Evolutionary conservation across 2,888 invertebrate species (phyloP).

Genomic region (Monochamus alternatus): DNA sequence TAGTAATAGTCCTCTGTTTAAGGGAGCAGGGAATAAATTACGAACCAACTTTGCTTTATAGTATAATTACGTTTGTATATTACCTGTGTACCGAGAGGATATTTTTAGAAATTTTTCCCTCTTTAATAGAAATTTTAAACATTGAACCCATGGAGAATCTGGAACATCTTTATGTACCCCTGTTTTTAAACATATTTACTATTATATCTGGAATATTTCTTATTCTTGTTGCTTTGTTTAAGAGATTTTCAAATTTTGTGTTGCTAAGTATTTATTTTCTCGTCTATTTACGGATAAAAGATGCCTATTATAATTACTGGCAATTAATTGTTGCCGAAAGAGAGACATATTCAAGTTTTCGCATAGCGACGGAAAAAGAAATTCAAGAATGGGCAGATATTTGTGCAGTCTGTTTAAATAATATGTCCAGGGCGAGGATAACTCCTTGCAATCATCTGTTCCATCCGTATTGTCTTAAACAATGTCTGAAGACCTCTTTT

Average conservation of each 20-base stretch:
- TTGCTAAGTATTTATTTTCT: conserved; percentile 64
- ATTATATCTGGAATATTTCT: conserved; percentile 65
- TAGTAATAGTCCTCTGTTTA: conserved; percentile 75
- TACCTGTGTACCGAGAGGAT: conserved; percentile 82
- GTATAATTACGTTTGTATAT: conserved; percentile 77
- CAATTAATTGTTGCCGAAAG: conserved; percentile 62
- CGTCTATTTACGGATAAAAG: conserved; percentile 66
- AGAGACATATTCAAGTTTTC: conserved; percentile 64
- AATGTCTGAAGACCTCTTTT: conserved; percentile 80
- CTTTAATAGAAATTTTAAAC: conserved; percentile 74
- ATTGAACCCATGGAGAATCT: conserved; percentile 79
- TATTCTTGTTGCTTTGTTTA: conserved; percentile 49
- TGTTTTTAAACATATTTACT: conserved; percentile 75
- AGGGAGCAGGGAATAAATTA: conserved; percentile 83
- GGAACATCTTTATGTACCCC: conserved; percentile 80
- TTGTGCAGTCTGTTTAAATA: conserved; percentile 83
- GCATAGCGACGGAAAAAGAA: conserved; percentile 78
- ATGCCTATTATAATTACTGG: conserved; percentile 65
- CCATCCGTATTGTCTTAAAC: conserved; percentile 83
- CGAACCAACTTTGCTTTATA: conserved; percentile 78
- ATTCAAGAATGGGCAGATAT: conserved; percentile 81
- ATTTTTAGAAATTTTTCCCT: conserved; percentile 78
- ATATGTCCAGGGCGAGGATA: conserved; percentile 81
- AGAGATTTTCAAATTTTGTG: conserved; percentile 58
- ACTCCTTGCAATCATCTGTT: conserved; percentile 87